Percentiles rank a stretch among this genome's conserved stretches.
Conservation (phyloP, 2,888 invertebrate genomes). For the Camponotus fellah region DNA sequence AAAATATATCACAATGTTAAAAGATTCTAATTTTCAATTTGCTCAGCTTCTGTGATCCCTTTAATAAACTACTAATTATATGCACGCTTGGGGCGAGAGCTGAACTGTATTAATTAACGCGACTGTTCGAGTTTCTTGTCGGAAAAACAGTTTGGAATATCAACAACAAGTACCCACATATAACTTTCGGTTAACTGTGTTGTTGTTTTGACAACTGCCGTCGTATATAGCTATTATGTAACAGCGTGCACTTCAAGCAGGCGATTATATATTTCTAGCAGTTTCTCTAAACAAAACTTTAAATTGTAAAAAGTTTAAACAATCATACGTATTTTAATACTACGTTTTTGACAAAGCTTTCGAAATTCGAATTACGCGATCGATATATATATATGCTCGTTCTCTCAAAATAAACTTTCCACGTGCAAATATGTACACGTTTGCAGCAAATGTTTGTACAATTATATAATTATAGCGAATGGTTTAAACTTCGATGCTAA, state of each 20-base stretch:
- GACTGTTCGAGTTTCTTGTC: not conserved
- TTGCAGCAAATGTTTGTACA: not conserved
- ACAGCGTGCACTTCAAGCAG: not conserved
- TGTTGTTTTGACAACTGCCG: not conserved
- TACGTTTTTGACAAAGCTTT: not conserved
- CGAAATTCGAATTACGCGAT: not conserved
- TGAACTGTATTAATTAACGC: constrained; percentile 10
- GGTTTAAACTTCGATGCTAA: not conserved
- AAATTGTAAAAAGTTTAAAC: constrained; percentile 9
- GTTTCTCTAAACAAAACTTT: not conserved
- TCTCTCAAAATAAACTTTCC: constrained; percentile 11
- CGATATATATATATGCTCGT: too few species aligned
- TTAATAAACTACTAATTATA: not conserved
- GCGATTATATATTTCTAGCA: not conserved
- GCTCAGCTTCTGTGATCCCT: not conserved
- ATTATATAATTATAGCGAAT: not conserved
- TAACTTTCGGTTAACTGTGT: not conserved
- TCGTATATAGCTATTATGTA: not conserved
- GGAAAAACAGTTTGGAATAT: not conserved
- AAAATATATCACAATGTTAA: not conserved
- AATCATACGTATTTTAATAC: constrained; percentile 30
- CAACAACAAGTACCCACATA: not conserved
- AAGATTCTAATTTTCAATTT: not conserved
- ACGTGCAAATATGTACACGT: not conserved
- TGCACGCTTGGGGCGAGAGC: not conserved